A percentile compares a stretch with the other conserved stretches of the same genome.
Conservation (phyloP, 2,113 vertebrate genomes). For the Raja brachyura region DNA sequence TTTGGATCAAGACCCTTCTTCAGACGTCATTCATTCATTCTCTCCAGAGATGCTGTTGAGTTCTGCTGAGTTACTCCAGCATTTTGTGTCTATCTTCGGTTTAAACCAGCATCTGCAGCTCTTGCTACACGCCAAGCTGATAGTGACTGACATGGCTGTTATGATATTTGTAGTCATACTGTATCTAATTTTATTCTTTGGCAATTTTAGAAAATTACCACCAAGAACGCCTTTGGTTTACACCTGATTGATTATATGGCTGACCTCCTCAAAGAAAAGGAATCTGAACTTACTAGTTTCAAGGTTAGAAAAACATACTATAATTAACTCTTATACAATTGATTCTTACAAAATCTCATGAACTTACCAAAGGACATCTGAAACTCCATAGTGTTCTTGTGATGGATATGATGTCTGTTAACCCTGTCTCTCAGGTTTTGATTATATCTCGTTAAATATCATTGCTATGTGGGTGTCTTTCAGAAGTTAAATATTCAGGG, state of each 20-base stretch:
- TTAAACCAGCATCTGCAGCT: too few relatives aligned
- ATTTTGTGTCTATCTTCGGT: too few relatives aligned
- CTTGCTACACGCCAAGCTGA: too few relatives aligned
- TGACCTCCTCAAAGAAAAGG: constrained; percentile 82
- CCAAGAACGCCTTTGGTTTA: constrained; percentile 88
- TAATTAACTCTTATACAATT: not conserved
- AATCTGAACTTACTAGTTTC: constrained; percentile 77
- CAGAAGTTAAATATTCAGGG: too few relatives aligned
- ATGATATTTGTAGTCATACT: not conserved
- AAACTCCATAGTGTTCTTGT: not conserved
- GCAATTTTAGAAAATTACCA: constrained; percentile 85
- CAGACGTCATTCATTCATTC: too few relatives aligned
- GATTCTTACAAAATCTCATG: not conserved
- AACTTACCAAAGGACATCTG: not conserved
- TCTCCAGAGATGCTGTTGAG: too few relatives aligned
- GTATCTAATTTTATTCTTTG: constrained; percentile 41
- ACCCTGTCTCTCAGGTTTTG: not conserved
- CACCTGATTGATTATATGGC: constrained; percentile 92
- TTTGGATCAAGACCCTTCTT: too few relatives aligned
- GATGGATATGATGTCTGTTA: not conserved
- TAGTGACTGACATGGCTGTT: not conserved
- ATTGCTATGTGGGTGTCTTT: too few relatives aligned
- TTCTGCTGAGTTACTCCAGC: too few relatives aligned
- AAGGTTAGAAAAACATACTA: constrained; percentile 62
- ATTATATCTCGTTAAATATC: not conserved